These are phyloP conservation scores for Muscicapa adusta DNA, from an alignment of 2,113 vertebrate genomes.

Conservation along the genomic window DNA sequence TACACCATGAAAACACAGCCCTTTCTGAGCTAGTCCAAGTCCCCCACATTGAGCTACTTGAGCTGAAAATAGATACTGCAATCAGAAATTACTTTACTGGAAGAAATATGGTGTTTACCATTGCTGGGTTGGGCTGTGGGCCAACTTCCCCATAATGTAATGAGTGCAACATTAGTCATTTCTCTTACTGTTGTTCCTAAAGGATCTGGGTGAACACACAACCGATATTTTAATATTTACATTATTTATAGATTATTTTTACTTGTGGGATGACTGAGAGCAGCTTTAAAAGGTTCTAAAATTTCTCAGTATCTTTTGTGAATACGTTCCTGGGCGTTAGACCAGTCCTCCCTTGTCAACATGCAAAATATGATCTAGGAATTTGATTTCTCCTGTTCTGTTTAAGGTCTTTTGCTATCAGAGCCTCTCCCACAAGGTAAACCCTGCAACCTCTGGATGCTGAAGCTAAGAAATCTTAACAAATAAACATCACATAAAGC, in stretches of 20 bases:
- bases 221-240: background rate
- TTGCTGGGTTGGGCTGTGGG: background rate
- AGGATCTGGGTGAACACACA: background rate
- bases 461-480: background rate
- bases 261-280: background rate
- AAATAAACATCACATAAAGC: background rate
- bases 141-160: background rate
- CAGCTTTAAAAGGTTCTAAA: background rate
- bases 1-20: background rate
- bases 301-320: background rate
- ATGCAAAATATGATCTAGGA: background rate
- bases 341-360: background rate
- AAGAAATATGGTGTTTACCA: background rate
- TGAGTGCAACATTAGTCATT: background rate
- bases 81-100: background rate
- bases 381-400: background rate
- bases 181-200: background rate
- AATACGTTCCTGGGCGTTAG: background rate
- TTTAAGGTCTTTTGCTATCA: background rate
- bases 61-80: background rate
- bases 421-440: background rate
- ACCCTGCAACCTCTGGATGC: background rate
- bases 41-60: background rate
- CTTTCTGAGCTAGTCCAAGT: background rate
- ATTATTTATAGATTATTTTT: background rate